Base-by-base conservation (phyloP, 1,140 invertebrate genomes). In the Acarapis woodi region DNA sequence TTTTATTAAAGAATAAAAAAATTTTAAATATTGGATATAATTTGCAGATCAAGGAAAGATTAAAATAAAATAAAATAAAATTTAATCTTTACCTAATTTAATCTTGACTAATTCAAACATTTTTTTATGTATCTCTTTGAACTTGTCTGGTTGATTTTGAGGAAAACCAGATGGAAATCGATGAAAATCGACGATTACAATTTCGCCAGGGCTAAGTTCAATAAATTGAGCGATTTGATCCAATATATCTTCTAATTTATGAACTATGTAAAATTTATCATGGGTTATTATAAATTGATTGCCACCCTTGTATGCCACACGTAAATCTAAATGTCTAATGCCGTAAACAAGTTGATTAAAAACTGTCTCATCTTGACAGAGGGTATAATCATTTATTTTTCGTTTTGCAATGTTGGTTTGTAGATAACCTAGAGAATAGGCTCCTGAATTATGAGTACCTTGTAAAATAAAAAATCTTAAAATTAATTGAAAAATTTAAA, bases 371-470 rank as follows among this genome's bases (percentile, higher is more conserved):
- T 52, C 53, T 23, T 55, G 53, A 36, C 23, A 32, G 10, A 32
- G 15, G 10, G 4, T 10, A n/a, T 32, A 29, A 18, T 34, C 14
- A 34, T 33, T 22, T 15, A 42, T 21, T n/a, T 15, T 33, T n/a
- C 8, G 6, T 19, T 26, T 16, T n/a, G n/a, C n/a, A n/a, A n/a
- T n/a, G n/a, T n/a, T n/a, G n/a, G n/a, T n/a, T n/a, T n/a, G n/a
- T n/a, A n/a, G n/a, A 42, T 60, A 54, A n/a, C 53, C 47, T 3
- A 24, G 3, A 4, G 52, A 49, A 45, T 64, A 66, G 2, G 63
- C 56, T 9, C 63, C 66, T 2, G 68, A 64, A 42, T 70, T 63
- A 42, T 70, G 67, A 3, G 64, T 64, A 9, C 67, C 67, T 0
- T n/a, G n/a, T n/a, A n/a, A n/a, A n/a, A n/a, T n/a, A n/a, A n/a